Base-by-base conservation (phyloP, 2,888 invertebrate genomes). In the Philhelius pedissequus region DNA sequence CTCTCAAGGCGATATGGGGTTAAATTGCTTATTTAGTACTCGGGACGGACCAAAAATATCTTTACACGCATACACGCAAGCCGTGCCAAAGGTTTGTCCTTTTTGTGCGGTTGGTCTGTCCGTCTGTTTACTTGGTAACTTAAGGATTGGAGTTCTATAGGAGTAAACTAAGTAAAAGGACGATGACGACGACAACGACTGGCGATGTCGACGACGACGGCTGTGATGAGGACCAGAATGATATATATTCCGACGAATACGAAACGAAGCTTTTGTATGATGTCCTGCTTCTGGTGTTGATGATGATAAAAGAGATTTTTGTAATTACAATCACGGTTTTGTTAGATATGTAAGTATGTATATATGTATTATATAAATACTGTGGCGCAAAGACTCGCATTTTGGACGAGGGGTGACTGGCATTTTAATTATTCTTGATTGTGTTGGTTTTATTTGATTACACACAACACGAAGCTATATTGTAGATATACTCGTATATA, bases 361-460 rank as follows among this genome's bases (percentile, higher is more conserved):
- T 15, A 9, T 8, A 18, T 11, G 22, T 60, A n/a, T 40, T 15
- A 40, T 15, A 9, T 8, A 18, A 5, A 30, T 60, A n/a, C 48
- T 43, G 13, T 15, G 25, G 22, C 30, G 43, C n/a, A 50, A 45
- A 15, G 45, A 20, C 38, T 22, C 15, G 3, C 15, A n/a, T 25
- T 40, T 60, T n/a, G 32, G 30, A 38, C 43, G 27, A 15, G 32
- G 71, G 73, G 71, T 54, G 82, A 78, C 45, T 78, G 78, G 52
- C 69, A 78, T 79, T 83, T 83, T 83, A 83, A 83, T 83, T 83
- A 83, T 83, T 79, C 83, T 48, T 69, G 83, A 83, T 83, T 83
- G 79, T 83, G 64, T 79, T 83, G 79, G 79, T 79, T 74, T 78
- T 69, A 83, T 83, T 83, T 79, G 79, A 79, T 79, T 74, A 74